Conservation (phyloP, 2,797 vertebrate species). For the Phataginus tricuspis region DNA sequence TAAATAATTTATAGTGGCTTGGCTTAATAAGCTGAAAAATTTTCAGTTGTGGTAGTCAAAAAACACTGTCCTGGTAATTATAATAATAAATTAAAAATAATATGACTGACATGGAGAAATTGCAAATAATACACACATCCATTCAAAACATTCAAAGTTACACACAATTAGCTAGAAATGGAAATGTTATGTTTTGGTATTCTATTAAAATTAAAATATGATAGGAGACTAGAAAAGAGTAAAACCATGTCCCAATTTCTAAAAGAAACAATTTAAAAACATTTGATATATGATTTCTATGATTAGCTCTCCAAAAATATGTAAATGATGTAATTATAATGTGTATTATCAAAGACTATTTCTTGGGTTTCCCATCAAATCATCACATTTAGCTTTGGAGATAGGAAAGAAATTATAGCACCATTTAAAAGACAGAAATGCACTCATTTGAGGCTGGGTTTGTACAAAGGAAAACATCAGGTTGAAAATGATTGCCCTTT, state of each 20-base stretch:
- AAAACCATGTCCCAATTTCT: background rate
- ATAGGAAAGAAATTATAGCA: background rate
- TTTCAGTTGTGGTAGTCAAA: background rate
- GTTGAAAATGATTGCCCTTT: background rate
- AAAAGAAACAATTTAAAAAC: background rate
- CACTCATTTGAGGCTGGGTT: background rate
- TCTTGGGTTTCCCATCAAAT: background rate
- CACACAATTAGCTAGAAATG: background rate
- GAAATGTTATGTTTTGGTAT: background rate
- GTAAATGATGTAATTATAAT: background rate
- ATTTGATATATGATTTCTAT: background rate
- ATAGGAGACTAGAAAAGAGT: background rate
- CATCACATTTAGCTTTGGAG: background rate
- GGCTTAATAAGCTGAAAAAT: background rate
- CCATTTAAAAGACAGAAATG: background rate
- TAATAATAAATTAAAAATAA: conserved; percentile 34
- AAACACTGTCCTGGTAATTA: background rate
- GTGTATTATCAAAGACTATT: background rate
- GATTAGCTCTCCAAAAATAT: background rate
- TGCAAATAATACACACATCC: background rate
- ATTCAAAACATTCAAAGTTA: conserved; percentile 7
- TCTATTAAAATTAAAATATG: background rate
- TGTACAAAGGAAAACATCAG: background rate
- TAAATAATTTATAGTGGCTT: background rate
- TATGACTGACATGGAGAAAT: background rate